Evolutionary conservation across 92 coral and sea anemone species (phyloP), one percentile per base, ranked within the genome.

Genomic region (Paramuricea clavata): DNA sequence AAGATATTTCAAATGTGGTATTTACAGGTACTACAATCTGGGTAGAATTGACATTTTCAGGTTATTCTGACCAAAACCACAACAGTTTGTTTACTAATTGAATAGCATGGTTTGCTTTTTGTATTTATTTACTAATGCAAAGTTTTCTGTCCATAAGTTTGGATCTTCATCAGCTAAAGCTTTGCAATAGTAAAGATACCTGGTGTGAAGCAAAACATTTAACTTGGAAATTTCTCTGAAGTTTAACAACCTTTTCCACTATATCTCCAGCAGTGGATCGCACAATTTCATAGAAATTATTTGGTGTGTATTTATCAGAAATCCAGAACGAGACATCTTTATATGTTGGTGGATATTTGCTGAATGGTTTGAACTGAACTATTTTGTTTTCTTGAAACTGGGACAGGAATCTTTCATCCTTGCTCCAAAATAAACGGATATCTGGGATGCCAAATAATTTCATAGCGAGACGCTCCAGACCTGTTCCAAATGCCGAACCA

Each of bases 401-500:
- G 0, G 90, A 85, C 19, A 94, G 88, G 76, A 97, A 97, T 74
- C 99, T 86, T 47, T 69, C 82, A 80, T 97, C 99, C 27, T 78
- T 86, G 60, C 99, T 97, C 99, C 99, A 97, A 83, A 97, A 97
- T 12, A 97, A 91, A 2, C 99, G 92, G 52, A 97, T 97, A 65
- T 97, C 99, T 12, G 99, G 99, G 61, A 97, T 97, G 49, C 89
- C 90, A 79, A 97, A 97, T 30, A 97, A 90, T 78, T 84, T 91
- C 99, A 97, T 97, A 57, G 99, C 99, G 44, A 97, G 90, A 25
- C 99, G 93, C 74, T 97, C 99, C 42, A 97, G 88, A 28, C 99
- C 99, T 81, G 94, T 88, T 7, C 99, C 99, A 91, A 97, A 97
- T 25, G 98, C 99, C 99, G 98, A 94, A 17, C 98, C 99, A 52